A percentile compares a stretch with the other conserved stretches of the same genome.
Conservation (phyloP, 2,113 vertebrate species). For the Antigone vipio region DNA sequence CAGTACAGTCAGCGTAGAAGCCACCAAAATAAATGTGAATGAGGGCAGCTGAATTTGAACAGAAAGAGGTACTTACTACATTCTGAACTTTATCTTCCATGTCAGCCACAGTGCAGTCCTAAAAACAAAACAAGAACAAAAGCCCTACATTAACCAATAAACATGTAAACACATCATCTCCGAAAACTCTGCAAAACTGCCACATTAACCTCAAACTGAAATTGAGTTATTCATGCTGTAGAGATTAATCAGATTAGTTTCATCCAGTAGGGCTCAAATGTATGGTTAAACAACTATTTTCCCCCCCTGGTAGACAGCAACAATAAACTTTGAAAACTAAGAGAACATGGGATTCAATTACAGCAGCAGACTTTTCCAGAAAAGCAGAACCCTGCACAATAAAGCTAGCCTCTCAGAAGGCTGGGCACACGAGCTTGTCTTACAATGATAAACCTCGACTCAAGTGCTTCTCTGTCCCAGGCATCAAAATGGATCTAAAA, state of each 20-base stretch:
- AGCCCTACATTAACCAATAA: neutral
- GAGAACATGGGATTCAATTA: constrained; percentile 3
- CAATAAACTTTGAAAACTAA: constrained; percentile 29
- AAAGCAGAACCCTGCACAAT: neutral
- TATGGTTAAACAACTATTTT: constrained; percentile 34
- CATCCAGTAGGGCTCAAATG: neutral
- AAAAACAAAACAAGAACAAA: constrained; percentile 49
- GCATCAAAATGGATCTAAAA: constrained; percentile 34
- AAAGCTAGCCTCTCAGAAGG: neutral
- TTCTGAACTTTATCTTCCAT: constrained; percentile 97
- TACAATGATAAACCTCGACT: neutral
- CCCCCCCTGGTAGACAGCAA: neutral
- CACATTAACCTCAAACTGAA: neutral
- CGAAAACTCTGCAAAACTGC: neutral
- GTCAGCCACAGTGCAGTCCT: constrained; percentile 92
- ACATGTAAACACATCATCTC: neutral
- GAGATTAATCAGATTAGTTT: constrained; percentile 48
- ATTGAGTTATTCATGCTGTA: neutral
- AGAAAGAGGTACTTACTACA: constrained; percentile 84
- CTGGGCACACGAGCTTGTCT: neutral
- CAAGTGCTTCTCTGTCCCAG: neutral
- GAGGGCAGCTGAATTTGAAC: neutral
- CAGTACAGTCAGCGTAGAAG: neutral
- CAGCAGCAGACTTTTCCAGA: neutral
- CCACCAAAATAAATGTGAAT: neutral